Conservation (phyloP, 2,113 vertebrate genomes). For the Athene noctua region DNA sequence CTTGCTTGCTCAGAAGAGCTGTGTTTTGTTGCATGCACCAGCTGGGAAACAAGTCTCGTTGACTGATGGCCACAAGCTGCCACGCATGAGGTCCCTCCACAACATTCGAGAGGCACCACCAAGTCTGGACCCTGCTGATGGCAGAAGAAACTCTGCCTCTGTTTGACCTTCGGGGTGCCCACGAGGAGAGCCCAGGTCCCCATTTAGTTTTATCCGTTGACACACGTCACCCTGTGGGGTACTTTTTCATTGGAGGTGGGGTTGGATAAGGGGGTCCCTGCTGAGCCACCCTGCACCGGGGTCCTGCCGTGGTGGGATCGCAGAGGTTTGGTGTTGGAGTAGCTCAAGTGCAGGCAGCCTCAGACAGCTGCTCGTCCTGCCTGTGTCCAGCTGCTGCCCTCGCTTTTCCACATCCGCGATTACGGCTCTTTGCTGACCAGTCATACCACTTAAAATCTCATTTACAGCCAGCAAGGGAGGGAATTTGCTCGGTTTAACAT, state of each 20-base stretch:
- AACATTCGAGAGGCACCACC: fast-evolving
- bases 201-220: fast-evolving
- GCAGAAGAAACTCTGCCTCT: background rate
- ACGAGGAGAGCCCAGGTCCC: background rate
- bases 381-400: background rate
- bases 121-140: background rate
- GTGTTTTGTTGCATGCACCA: background rate
- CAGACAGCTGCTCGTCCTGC: background rate
- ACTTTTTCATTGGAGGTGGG: background rate
- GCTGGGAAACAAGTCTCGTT: background rate
- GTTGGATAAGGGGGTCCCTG: background rate
- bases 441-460: background rate
- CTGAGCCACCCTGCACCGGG: background rate
- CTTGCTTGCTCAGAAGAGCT: background rate
- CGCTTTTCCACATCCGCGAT: fast-evolving
- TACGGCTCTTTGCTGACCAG: background rate
- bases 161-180: background rate
- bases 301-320: fast-evolving
- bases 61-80: background rate
- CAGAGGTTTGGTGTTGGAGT: background rate
- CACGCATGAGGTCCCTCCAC: fast-evolving
- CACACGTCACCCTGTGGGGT: fast-evolving
- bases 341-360: background rate
- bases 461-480: background rate
- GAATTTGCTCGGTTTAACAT: background rate